Evolutionary conservation across 2,113 vertebrate species (phyloP).

Genomic region (Bufo gargarizans): DNA sequence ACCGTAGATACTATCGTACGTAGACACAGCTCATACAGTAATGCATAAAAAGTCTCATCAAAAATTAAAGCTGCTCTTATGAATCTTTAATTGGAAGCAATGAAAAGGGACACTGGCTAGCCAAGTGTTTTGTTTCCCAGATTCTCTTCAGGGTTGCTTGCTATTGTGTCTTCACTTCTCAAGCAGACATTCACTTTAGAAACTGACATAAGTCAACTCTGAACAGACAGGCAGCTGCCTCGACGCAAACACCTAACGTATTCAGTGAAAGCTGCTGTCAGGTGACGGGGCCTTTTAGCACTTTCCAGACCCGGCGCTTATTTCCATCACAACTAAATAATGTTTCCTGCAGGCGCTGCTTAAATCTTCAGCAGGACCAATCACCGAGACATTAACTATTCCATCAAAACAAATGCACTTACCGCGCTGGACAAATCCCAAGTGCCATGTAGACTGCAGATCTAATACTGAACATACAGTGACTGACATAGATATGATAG

Average conservation of each 20-base stretch:
- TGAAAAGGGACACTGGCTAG: slow-evolving; percentile 76
- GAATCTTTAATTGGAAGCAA: slow-evolving; percentile 84
- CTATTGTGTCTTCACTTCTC: slow-evolving; percentile 68
- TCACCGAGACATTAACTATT: slow-evolving; percentile 35
- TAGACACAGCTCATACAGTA: slow-evolving; percentile 73
- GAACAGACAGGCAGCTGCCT: slow-evolving; percentile 72
- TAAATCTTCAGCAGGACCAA: slow-evolving; percentile 28
- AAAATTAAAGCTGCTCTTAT: slow-evolving; percentile 84
- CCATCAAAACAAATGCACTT: slow-evolving; percentile 13
- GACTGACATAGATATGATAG: not conserved
- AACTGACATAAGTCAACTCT: slow-evolving; percentile 74
- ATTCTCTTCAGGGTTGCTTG: slow-evolving; percentile 67
- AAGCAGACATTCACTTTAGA: slow-evolving; percentile 76
- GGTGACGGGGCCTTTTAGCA: slow-evolving; percentile 69
- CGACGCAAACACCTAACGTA: slow-evolving; percentile 66
- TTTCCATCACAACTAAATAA: slow-evolving; percentile 41
- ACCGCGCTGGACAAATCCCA: slow-evolving; percentile 1
- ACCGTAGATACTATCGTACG: slow-evolving; percentile 61
- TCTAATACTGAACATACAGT: not conserved
- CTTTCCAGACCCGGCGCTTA: slow-evolving; percentile 64
- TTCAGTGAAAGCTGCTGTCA: slow-evolving; percentile 65
- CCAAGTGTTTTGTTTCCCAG: slow-evolving; percentile 75
- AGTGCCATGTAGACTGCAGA: not conserved
- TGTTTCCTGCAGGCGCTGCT: not conserved
- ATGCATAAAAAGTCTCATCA: slow-evolving; percentile 79